Evolutionary conservation across 2,113 vertebrate species (phyloP).

Genomic region (Rostratula benghalensis): DNA sequence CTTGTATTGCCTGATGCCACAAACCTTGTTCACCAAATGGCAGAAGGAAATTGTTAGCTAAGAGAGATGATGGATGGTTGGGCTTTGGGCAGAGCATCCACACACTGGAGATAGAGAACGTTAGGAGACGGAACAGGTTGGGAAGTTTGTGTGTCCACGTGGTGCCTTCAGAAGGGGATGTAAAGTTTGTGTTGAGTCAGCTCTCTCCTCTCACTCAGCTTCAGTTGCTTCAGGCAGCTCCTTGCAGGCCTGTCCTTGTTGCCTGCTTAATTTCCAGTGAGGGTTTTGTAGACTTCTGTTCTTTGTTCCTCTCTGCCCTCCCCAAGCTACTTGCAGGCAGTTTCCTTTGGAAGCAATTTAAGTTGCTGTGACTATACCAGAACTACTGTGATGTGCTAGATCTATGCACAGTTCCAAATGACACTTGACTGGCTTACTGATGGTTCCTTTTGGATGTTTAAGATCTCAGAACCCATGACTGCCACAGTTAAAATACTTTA

Average conservation of each 20-base stretch:
- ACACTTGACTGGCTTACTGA: background rate
- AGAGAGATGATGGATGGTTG: background rate
- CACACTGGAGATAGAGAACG: rapidly evolving
- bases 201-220: background rate
- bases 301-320: background rate
- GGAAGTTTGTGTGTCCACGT: rapidly evolving
- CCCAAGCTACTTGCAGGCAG: background rate
- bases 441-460: background rate
- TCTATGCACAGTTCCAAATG: background rate
- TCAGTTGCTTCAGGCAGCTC: background rate
- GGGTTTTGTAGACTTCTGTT: background rate
- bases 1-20: background rate
- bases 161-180: background rate
- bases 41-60: background rate
- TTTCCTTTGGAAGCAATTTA: background rate
- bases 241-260: background rate
- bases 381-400: background rate
- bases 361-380: rapidly evolving
- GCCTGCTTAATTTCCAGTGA: background rate
- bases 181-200: background rate
- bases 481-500: background rate
- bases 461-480: background rate
- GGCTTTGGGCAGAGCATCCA: background rate
- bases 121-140: background rate
- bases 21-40: background rate